Conservation (phyloP, 2,113 vertebrate genomes). For the Pitta sordida region DNA sequence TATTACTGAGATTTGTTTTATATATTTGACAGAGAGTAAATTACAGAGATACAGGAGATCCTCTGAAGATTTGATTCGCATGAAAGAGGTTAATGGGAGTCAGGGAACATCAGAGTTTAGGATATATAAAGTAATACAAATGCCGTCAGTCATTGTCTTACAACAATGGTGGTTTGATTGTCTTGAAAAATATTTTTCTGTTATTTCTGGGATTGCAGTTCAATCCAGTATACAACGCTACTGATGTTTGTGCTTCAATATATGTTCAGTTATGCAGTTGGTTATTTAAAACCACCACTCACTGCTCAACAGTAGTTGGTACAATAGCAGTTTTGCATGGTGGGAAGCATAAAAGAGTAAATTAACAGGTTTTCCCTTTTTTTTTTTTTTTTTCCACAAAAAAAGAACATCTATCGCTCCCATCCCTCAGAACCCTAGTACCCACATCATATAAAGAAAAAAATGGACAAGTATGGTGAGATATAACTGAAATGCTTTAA, state of each 20-base stretch:
- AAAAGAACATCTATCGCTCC: background rate
- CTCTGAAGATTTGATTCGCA: constrained; percentile 65
- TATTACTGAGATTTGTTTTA: constrained; percentile 67
- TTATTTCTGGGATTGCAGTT: constrained; percentile 18
- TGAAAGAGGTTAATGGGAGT: constrained; percentile 63
- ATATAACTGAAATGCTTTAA: background rate
- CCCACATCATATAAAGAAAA: background rate
- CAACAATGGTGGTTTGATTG: constrained; percentile 4
- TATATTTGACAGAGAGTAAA: constrained; percentile 72
- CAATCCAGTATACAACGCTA: background rate
- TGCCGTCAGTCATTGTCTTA: constrained; percentile 31
- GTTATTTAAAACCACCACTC: constrained; percentile 6
- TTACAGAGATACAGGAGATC: constrained; percentile 60
- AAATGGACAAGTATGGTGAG: background rate
- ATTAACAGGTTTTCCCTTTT: background rate
- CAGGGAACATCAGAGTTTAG: constrained; percentile 31
- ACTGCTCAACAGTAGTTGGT: background rate
- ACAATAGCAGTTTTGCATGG: background rate
- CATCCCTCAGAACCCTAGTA: background rate
- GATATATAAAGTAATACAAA: constrained; percentile 52
- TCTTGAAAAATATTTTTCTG: constrained; percentile 1
- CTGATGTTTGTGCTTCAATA: background rate
- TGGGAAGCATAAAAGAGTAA: background rate
- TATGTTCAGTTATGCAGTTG: background rate
- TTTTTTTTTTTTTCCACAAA: background rate